These are phyloP conservation scores for Radopholus similis DNA, from an alignment of 1,140 invertebrate genomes.

Conservation along the genomic window DNA sequence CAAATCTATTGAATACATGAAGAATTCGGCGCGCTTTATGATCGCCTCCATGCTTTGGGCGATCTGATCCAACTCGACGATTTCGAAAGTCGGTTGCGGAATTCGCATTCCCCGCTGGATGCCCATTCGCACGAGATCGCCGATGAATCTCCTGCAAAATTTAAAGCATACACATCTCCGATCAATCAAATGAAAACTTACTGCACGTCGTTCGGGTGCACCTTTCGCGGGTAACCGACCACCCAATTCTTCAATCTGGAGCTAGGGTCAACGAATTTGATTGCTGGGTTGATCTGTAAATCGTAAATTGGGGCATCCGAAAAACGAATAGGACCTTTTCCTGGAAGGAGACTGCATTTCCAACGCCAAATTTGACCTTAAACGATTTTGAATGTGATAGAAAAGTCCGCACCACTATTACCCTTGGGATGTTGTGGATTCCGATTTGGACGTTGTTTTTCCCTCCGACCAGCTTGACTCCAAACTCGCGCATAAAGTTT, in stretches of 20 bases:
- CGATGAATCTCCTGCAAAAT: constrained; percentile 6
- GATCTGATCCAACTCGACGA: constrained; percentile 10
- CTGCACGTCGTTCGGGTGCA: background rate
- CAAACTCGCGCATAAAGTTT: constrained; percentile 7
- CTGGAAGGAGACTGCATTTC: background rate
- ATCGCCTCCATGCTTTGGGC: constrained; percentile 10
- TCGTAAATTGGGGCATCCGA: background rate
- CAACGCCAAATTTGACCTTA: background rate
- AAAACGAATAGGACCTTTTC: background rate
- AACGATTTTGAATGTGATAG: background rate
- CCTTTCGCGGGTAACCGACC: constrained; percentile 1
- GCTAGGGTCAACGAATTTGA: constrained; percentile 1
- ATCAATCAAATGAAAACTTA: background rate
- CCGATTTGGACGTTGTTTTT: constrained; percentile 12
- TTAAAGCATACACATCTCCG: background rate
- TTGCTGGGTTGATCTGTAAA: background rate
- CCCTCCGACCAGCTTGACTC: constrained; percentile 7
- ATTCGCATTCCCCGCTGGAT: constrained; percentile 11
- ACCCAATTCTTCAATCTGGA: constrained; percentile 9
- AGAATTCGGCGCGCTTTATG: constrained; percentile 3
- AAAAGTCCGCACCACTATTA: background rate
- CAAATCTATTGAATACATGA: too few species aligned
- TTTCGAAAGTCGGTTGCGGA: constrained; percentile 10
- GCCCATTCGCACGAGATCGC: constrained; percentile 2
- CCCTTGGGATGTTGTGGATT: background rate